These are phyloP conservation scores for Hirtodrosophila cameraria DNA, from an alignment of 2,888 invertebrate species.

Conservation along the genomic window DNA sequence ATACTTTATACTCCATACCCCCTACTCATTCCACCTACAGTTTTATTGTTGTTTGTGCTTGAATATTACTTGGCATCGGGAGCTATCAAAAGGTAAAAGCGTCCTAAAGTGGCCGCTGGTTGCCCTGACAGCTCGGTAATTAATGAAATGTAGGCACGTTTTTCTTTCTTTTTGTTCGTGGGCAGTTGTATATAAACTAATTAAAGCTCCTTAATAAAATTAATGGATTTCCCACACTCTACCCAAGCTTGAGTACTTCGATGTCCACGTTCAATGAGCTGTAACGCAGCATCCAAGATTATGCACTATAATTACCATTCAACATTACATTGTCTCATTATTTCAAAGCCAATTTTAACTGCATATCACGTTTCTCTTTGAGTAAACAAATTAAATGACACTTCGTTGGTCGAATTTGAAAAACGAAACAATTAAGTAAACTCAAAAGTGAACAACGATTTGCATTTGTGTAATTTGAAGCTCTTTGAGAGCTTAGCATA, in stretches of 20 bases:
- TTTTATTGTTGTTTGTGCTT: conserved; percentile 40
- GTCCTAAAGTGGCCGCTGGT: conserved; percentile 54
- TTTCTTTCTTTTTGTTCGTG: conserved; percentile 18
- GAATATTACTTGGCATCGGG: conserved; percentile 56
- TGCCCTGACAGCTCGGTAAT: conserved; percentile 60
- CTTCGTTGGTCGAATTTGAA: not conserved
- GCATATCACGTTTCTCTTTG: not conserved
- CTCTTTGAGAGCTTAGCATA: no score
- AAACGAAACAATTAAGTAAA: not conserved
- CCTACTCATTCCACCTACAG: not conserved
- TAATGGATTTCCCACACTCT: conserved; percentile 56
- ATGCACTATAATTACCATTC: conserved; percentile 41
- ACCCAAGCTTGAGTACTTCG: not conserved
- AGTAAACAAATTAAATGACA: conserved; percentile 37
- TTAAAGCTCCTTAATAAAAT: conserved; percentile 72
- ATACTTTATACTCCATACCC: not conserved
- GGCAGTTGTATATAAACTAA: conserved; percentile 54
- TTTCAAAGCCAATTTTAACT: conserved; percentile 20
- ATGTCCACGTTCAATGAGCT: conserved; percentile 41
- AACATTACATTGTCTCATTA: conserved; percentile 26
- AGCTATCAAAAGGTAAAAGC: conserved; percentile 67
- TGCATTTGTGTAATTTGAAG: conserved; percentile 7
- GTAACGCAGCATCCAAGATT: conserved; percentile 36
- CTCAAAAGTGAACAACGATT: not conserved
- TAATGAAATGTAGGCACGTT: conserved; percentile 71